Evolutionary conservation across 2,797 vertebrate genomes (phyloP).

Genomic region (Prionace glauca): DNA sequence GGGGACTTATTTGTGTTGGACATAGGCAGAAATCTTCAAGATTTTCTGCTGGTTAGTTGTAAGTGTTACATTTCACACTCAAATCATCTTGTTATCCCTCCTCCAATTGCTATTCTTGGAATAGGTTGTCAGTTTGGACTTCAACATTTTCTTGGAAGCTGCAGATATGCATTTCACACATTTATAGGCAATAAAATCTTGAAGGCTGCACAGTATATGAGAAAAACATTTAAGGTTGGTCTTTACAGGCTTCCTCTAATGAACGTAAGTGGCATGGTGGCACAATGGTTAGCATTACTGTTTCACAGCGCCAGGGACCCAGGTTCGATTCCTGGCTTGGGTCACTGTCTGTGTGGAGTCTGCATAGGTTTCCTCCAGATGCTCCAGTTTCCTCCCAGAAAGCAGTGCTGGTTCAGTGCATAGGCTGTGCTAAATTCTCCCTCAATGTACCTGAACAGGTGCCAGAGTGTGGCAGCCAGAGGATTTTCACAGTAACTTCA

Average conservation of each 20-base stretch:
- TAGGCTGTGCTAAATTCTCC: too few relatives aligned
- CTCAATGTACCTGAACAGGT: too few relatives aligned
- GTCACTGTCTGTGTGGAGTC: too few relatives aligned
- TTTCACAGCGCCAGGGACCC: too few relatives aligned
- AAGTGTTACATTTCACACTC: neutral
- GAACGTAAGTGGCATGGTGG: neutral
- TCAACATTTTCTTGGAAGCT: neutral
- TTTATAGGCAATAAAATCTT: neutral
- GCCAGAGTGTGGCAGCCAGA: too few relatives aligned
- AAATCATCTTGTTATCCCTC: neutral
- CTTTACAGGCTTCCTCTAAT: neutral
- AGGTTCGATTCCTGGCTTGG: too few relatives aligned
- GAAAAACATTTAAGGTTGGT: neutral
- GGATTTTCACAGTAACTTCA: too few relatives aligned
- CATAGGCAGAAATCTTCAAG: neutral
- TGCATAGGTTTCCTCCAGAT: too few relatives aligned
- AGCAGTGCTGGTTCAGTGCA: too few relatives aligned
- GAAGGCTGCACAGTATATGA: neutral
- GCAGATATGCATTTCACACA: neutral
- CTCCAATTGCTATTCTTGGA: neutral
- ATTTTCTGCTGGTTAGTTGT: neutral
- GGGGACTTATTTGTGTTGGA: neutral
- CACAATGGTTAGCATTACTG: too few relatives aligned
- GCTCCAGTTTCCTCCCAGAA: too few relatives aligned
- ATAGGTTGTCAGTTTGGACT: neutral